phyloP scores from a whole-genome alignment of 2,113 vertebrate genomes.

The Bubo blakistoni region DNA sequence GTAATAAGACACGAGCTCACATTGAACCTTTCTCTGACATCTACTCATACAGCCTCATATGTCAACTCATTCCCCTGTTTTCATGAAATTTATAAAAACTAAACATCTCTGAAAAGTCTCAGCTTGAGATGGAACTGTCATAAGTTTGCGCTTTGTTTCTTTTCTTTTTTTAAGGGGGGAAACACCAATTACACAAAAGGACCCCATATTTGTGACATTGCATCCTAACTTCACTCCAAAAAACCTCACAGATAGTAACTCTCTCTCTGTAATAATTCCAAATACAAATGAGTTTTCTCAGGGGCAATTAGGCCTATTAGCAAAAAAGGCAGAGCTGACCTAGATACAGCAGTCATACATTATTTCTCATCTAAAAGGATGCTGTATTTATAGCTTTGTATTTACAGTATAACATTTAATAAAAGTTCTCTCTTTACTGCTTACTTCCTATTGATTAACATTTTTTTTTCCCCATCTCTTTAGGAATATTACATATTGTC shows the following conservation, averaged over 20 bases:
- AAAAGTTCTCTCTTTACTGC: background rate
- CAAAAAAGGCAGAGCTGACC: constrained; percentile 21
- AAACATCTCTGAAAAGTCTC: background rate
- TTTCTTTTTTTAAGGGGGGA: background rate
- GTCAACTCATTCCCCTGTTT: background rate
- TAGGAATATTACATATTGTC: background rate
- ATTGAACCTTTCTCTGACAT: background rate
- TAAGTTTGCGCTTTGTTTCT: background rate
- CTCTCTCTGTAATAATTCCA: background rate
- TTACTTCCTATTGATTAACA: background rate
- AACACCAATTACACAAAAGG: background rate
- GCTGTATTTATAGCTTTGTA: background rate
- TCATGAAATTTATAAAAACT: background rate
- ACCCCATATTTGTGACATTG: background rate
- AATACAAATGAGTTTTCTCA: constrained; percentile 13
- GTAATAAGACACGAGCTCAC: background rate
- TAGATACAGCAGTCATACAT: background rate
- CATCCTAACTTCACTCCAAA: background rate
- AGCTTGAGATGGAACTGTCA: background rate
- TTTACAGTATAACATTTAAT: background rate
- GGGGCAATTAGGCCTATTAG: constrained; percentile 7
- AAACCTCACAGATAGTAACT: background rate
- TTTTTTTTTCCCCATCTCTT: background rate
- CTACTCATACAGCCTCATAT: background rate
- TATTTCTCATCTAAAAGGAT: background rate